A percentile compares a stretch with the other conserved stretches of the same genome.
Conservation (phyloP, 2,888 invertebrate species). For the Sminthurides aquaticus region DNA sequence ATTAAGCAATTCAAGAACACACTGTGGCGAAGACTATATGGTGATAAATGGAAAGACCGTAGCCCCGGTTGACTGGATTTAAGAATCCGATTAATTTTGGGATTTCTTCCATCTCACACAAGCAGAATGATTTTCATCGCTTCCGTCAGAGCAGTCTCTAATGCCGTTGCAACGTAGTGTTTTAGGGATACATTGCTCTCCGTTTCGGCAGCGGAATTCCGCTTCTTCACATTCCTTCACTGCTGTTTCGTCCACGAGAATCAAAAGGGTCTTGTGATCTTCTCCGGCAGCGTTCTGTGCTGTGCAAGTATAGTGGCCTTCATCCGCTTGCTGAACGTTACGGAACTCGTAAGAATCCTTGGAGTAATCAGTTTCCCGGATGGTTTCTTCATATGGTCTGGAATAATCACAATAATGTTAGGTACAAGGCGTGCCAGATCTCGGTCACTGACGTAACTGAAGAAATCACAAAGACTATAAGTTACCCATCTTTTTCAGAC, state of each 20-base stretch:
- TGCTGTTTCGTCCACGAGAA: constrained; percentile 5
- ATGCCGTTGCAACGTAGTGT: constrained; percentile 1
- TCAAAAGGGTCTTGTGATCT: constrained; percentile 1
- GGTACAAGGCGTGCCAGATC: no score
- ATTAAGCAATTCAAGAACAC: no score
- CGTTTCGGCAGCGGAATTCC: constrained; percentile 35
- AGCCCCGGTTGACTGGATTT: not conserved
- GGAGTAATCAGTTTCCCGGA: constrained; percentile 17
- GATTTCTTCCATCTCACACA: not conserved
- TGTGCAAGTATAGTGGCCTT: constrained; percentile 24
- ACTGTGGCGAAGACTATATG: no score
- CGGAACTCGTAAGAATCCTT: constrained; percentile 26
- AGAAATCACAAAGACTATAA: not conserved
- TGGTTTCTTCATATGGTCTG: not conserved
- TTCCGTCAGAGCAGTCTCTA: constrained; percentile 2
- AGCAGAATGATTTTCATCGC: constrained; percentile 5
- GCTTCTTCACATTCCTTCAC: not conserved
- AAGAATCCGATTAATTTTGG: not conserved
- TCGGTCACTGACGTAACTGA: no score
- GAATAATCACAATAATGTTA: not conserved
- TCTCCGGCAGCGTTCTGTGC: constrained; percentile 3
- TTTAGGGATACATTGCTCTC: constrained; percentile 35
- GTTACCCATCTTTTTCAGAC: not conserved
- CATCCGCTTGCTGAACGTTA: constrained; percentile 27
- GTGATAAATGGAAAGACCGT: not conserved